Evolutionary conservation across 2,113 vertebrate species (phyloP).

Genomic region (Callipepla squamata): DNA sequence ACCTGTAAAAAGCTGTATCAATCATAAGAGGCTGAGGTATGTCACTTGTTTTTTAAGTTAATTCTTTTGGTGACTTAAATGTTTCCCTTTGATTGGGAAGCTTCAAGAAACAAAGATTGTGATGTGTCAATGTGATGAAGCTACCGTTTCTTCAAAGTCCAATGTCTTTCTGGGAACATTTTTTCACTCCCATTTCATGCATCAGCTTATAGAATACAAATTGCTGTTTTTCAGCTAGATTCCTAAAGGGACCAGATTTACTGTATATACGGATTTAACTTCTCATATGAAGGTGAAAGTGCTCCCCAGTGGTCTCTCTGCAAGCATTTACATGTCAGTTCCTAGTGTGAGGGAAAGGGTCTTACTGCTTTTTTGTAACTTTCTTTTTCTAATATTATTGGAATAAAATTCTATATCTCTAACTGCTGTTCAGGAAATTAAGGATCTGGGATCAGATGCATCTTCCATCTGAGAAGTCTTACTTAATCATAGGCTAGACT

Average conservation of each 20-base stretch:
- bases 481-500: neutral
- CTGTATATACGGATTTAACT: neutral
- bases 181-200: neutral
- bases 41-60: neutral
- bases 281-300: neutral
- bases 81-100: neutral
- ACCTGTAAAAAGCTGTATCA: neutral
- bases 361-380: neutral
- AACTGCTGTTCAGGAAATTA: neutral
- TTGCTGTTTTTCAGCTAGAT: neutral
- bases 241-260: neutral
- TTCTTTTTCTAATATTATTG: neutral
- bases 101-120: conserved; percentile 13
- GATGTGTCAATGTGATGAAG: neutral
- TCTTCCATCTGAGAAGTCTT: neutral
- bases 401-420: neutral
- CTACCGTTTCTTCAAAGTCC: neutral
- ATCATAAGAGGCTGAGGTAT: neutral
- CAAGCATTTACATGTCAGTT: neutral
- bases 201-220: neutral
- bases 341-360: neutral
- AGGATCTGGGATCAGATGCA: neutral
- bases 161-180: neutral
- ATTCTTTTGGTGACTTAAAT: neutral
- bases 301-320: neutral